Conservation (phyloP, 2,888 invertebrate genomes). For the Lepidocyrtoides sp. region DNA sequence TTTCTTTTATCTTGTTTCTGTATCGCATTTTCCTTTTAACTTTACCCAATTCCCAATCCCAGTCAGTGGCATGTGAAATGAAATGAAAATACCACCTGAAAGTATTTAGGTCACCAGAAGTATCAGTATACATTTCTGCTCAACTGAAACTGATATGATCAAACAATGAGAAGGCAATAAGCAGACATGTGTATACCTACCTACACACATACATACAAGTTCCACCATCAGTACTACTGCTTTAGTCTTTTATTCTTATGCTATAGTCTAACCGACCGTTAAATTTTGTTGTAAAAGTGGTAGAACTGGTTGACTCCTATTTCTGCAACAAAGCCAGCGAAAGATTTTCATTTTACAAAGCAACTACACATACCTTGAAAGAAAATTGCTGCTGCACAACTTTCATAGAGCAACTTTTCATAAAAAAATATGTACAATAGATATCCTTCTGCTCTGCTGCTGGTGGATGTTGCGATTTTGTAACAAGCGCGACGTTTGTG, state of each 20-base stretch:
- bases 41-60: conserved; percentile 15
- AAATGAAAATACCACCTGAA: conserved; percentile 69
- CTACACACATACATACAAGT: too few species aligned
- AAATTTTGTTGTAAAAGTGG: neutral
- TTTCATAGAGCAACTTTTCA: conserved; percentile 38
- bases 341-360: conserved; percentile 32
- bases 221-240: too few species aligned
- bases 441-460: too few species aligned
- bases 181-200: neutral
- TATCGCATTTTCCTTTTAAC: conserved; percentile 12
- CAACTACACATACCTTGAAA: conserved; percentile 14
- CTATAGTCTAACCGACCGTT: neutral
- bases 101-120: conserved; percentile 64
- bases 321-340: neutral
- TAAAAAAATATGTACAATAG: too few species aligned
- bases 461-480: too few species aligned
- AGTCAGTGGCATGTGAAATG: conserved; percentile 45
- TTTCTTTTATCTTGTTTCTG: conserved; percentile 33
- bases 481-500: too few species aligned
- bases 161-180: conserved; percentile 18
- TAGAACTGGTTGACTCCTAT: neutral
- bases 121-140: neutral
- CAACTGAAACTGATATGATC: conserved; percentile 6
- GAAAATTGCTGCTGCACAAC: conserved; percentile 31
- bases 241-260: too few species aligned